Conservation (phyloP, 2,113 vertebrate genomes). For the Galeopterus variegatus region DNA sequence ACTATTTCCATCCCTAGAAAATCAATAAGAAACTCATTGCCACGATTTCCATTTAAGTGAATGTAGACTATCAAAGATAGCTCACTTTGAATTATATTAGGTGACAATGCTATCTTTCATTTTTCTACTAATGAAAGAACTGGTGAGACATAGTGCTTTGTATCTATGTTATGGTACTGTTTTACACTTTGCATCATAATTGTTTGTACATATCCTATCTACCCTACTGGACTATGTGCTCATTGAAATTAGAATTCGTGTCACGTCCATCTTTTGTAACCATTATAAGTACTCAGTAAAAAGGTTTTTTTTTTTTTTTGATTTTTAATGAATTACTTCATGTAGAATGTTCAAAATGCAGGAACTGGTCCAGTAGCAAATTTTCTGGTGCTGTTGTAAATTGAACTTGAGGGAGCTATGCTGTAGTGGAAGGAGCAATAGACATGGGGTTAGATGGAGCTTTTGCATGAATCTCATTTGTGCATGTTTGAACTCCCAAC, state of each 20-base stretch:
- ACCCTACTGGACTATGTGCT: not conserved
- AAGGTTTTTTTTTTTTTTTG: not conserved
- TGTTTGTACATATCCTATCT: not conserved
- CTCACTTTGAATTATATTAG: constrained; percentile 51
- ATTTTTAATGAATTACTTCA: not conserved
- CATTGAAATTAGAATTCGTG: constrained; percentile 32
- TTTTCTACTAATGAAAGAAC: constrained; percentile 38
- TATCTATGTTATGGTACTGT: not conserved
- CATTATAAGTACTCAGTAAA: not conserved
- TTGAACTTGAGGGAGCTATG: not conserved
- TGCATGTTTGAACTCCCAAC: not conserved
- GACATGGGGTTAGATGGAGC: not conserved
- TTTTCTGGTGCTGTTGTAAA: not conserved
- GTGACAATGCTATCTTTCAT: not conserved
- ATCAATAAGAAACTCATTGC: constrained; percentile 6
- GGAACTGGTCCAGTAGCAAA: not conserved
- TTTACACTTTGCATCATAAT: constrained; percentile 20
- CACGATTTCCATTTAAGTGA: not conserved
- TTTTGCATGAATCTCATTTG: not conserved
- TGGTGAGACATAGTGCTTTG: not conserved
- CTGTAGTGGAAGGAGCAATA: not conserved
- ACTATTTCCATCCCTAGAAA: not conserved
- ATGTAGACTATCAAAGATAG: not conserved
- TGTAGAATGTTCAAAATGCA: not conserved
- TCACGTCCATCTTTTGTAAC: not conserved